A percentile compares a stretch with the other conserved stretches of the same genome.
Conservation (phyloP, 2,888 invertebrate species). For the Smittia sp. region DNA sequence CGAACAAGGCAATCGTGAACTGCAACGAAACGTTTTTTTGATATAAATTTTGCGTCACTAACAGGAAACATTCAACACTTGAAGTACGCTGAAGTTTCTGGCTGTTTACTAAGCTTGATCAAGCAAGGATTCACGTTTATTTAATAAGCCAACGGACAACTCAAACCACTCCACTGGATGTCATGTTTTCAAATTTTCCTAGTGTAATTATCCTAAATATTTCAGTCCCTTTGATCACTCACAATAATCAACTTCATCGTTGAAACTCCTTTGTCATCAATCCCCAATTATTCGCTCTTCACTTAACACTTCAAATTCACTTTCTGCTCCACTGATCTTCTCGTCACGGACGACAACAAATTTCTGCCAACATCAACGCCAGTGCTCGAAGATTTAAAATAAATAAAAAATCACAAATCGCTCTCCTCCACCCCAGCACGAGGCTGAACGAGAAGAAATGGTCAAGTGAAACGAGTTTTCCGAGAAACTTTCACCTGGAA, state of each 20-base stretch:
- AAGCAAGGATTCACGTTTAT: too few species aligned
- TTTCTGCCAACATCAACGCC: not conserved
- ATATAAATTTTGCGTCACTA: too few species aligned
- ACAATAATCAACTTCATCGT: not conserved
- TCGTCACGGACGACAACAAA: not conserved
- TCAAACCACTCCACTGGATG: too few species aligned
- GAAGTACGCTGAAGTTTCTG: too few species aligned
- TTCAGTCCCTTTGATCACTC: not conserved
- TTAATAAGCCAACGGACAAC: too few species aligned
- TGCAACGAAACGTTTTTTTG: too few species aligned
- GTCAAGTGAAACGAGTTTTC: not conserved
- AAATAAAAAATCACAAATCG: not conserved
- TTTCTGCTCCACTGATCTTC: not conserved
- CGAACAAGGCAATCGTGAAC: not conserved
- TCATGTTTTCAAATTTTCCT: too few species aligned
- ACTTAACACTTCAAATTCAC: not conserved
- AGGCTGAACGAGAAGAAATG: conserved; percentile 9
- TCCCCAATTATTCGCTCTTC: not conserved
- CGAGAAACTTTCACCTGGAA: not conserved
- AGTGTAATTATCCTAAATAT: too few species aligned
- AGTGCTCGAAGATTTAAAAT: not conserved
- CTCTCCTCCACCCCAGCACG: not conserved
- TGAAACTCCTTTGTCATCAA: too few species aligned
- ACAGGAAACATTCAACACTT: too few species aligned
- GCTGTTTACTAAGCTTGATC: too few species aligned